A percentile compares a stretch with the other conserved stretches of the same genome.
Conservation (phyloP, 1,140 invertebrate species). For the Oedothorax gibbosus region DNA sequence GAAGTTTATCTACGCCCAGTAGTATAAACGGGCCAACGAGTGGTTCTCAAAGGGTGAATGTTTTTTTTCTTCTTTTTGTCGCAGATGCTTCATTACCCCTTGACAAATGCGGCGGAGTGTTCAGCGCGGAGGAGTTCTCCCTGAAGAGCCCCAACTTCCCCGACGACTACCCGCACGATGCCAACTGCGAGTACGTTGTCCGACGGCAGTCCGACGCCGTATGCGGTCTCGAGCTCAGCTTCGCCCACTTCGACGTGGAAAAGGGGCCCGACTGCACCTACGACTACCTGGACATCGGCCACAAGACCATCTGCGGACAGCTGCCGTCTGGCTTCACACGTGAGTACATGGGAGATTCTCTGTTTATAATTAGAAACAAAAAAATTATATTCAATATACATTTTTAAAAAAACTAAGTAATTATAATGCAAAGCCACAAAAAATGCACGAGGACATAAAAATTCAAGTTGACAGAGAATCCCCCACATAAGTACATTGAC, state of each 20-base stretch:
- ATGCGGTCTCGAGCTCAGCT: constrained; percentile 63
- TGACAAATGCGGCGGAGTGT: constrained; percentile 46
- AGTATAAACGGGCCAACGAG: too few species aligned
- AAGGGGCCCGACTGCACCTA: constrained; percentile 62
- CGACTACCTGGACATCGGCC: constrained; percentile 65
- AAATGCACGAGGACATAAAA: too few species aligned
- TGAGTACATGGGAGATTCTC: constrained; percentile 9
- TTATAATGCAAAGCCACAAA: too few species aligned
- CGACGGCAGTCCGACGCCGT: constrained; percentile 31
- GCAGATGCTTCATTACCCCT: too few species aligned
- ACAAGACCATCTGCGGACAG: constrained; percentile 62
- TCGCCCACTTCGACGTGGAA: constrained; percentile 63
- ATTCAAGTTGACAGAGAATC: too few species aligned
- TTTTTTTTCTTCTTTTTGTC: neutral
- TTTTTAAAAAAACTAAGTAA: too few species aligned
- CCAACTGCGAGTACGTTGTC: constrained; percentile 62
- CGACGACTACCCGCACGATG: constrained; percentile 56
- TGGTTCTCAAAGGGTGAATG: neutral
- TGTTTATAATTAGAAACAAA: too few species aligned
- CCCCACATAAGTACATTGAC: too few species aligned
- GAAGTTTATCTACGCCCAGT: too few species aligned
- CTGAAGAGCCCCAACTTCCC: constrained; percentile 63
- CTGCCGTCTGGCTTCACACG: constrained; percentile 62
- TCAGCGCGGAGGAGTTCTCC: constrained; percentile 36
- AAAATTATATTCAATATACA: too few species aligned